Percentiles rank a stretch among this genome's conserved stretches.
Evolutionary conservation across 2,113 vertebrate genomes (phyloP).

Genomic region (Xenopus borealis): DNA sequence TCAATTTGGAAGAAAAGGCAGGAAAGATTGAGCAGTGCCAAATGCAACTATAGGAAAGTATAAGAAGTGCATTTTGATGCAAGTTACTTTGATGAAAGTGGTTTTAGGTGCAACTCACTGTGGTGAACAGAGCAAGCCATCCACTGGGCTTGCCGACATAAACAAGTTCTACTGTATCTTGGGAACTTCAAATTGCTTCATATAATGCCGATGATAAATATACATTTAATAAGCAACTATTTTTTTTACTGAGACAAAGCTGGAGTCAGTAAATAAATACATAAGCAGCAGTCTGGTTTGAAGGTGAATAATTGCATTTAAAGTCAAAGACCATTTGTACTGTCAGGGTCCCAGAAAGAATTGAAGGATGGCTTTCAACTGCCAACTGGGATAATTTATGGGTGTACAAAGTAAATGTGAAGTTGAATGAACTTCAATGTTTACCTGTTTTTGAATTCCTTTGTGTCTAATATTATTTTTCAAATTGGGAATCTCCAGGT

Average conservation of each 20-base stretch:
- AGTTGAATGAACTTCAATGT: constrained; percentile 40
- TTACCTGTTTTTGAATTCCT: constrained; percentile 27
- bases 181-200: no score
- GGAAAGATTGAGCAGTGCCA: no score
- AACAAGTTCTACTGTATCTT: no score
- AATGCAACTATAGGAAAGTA: no score
- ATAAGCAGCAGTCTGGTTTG: neutral
- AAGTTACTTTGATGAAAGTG: no score
- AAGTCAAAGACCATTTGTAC: constrained; percentile 12
- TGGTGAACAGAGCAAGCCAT: no score
- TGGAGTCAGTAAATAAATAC: neutral
- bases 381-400: constrained; percentile 26
- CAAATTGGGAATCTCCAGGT: neutral
- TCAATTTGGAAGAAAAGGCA: no score
- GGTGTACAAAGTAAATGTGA: constrained; percentile 15
- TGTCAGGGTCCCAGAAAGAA: neutral
- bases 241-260: constrained; percentile 5
- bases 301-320: constrained; percentile 3
- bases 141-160: no score
- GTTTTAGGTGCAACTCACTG: no score
- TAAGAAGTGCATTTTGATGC: no score
- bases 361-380: constrained; percentile 4
- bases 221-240: neutral
- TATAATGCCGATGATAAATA: no score
- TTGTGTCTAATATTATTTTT: constrained; percentile 4